These are phyloP conservation scores for Calliopsis andreniformis DNA, from an alignment of 1,140 invertebrate genomes.

Conservation along the genomic window DNA sequence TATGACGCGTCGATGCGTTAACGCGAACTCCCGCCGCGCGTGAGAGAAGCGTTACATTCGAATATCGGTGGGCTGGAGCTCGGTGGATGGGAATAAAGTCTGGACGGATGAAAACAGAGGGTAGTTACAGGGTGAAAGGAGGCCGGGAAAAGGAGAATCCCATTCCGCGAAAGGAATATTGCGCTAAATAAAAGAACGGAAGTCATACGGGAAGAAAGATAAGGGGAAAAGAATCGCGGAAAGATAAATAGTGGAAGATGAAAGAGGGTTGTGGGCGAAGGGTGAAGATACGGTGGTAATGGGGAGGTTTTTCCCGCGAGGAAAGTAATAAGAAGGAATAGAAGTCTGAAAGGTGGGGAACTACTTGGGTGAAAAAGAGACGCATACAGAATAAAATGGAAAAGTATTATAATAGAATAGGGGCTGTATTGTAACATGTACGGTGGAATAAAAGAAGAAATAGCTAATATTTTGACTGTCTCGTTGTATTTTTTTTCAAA, in stretches of 20 bases:
- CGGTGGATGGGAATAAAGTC: background rate
- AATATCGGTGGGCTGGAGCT: too few species aligned
- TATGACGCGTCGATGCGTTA: constrained; percentile 14
- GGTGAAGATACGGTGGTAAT: constrained; percentile 20
- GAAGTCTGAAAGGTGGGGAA: background rate
- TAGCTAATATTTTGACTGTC: too few species aligned
- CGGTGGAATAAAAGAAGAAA: too few species aligned
- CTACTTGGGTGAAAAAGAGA: background rate
- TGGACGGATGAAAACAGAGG: background rate
- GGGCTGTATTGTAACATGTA: too few species aligned
- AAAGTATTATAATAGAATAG: background rate
- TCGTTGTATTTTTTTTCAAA: too few species aligned
- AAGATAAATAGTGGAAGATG: constrained; percentile 48
- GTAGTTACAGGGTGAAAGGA: background rate
- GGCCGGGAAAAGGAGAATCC: background rate
- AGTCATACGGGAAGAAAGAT: constrained; percentile 33
- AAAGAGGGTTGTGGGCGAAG: constrained; percentile 35
- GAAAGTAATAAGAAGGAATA: constrained; percentile 35
- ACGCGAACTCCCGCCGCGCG: background rate
- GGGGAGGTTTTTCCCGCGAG: constrained; percentile 22
- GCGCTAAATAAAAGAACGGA: constrained; percentile 31
- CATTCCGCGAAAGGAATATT: constrained; percentile 7
- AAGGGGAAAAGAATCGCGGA: constrained; percentile 39
- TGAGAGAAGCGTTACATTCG: background rate
- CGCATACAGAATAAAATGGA: background rate